Base-by-base conservation (phyloP, 1,140 invertebrate species). In the Papilio machaon region DNA sequence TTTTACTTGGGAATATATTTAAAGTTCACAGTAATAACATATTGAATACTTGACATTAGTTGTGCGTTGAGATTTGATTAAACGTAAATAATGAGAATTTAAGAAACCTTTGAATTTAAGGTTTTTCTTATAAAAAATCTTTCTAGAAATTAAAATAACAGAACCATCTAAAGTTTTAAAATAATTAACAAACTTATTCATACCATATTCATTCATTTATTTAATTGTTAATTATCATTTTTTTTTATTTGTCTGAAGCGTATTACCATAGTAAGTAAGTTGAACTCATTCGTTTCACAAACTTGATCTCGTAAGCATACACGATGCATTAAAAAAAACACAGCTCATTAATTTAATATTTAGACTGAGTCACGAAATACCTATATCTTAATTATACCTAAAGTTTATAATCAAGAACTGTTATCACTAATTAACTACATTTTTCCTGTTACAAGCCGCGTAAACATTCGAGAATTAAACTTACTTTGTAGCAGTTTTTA, bases 341-440 rank as follows among this genome's bases (percentile, higher is more conserved):
- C 73, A n/a, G 38, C 73, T 47, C 73, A 74, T 74, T 74, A 74
- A 74, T 1, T 75, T 52, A 23, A 30, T 76, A 35, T 49, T 52
- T 54, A 2, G 7, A 75, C 13, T 30, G n/a, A 76, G 49, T 76
- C 74, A 52, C 74, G 47, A 47, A 54, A 76, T 76, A 30, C 19
- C 74, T 76, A 76, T 52, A 76, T 30, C 47, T 76, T 76, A 54
- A 76, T 76, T 54, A 76, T 76, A 49, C 74, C 74, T 76, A 76
- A 13, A 76, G 74, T 47, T 76, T 54, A 15, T 76, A 76, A 67
- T 67, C 64, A 67, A 35, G 64, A 67, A 30, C 64, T 67, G 64
- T 67, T 76, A 76, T 49, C 13, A 30, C 13, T 52, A 47, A 49
- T 47, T 52, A 75, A 54, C 11, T 17, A 75, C 19, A 75, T 75